Percentiles rank a stretch among this genome's conserved stretches.
Evolutionary conservation across 2,888 invertebrate genomes (phyloP).

Genomic region (Schizaphis graminum): DNA sequence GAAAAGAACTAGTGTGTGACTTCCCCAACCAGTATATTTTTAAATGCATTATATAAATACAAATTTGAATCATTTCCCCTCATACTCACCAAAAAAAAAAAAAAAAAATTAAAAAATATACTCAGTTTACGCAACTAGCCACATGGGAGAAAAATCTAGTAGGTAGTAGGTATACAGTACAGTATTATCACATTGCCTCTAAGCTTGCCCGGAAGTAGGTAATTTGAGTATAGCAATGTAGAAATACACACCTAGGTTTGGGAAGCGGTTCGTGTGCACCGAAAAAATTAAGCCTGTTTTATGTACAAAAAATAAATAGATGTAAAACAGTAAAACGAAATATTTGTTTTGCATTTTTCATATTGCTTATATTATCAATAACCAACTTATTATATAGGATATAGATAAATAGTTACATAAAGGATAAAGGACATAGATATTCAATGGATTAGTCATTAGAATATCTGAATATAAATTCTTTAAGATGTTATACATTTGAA

Average conservation of each 20-base stretch:
- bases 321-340: not conserved
- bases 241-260: not conserved
- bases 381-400: not conserved
- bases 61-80: not conserved
- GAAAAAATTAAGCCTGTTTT: not conserved
- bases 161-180: not conserved
- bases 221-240: not conserved
- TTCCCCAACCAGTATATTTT: not conserved
- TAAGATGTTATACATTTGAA: not conserved
- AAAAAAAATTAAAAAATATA: not conserved
- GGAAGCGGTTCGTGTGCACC: not conserved
- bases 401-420: not conserved
- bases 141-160: not conserved
- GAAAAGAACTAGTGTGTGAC: not conserved
- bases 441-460: not conserved
- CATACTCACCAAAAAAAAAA: too few relatives aligned
- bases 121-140: not conserved
- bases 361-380: not conserved
- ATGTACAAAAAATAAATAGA: not conserved
- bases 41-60: not conserved
- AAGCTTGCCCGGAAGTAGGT: not conserved
- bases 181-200: not conserved
- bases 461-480: not conserved
- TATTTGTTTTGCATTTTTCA: not conserved
- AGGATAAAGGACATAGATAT: not conserved